Evolutionary conservation across 2,113 vertebrate species (phyloP), one percentile per base, ranked within the genome.

Genomic region (Opisthocomus hoazin): DNA sequence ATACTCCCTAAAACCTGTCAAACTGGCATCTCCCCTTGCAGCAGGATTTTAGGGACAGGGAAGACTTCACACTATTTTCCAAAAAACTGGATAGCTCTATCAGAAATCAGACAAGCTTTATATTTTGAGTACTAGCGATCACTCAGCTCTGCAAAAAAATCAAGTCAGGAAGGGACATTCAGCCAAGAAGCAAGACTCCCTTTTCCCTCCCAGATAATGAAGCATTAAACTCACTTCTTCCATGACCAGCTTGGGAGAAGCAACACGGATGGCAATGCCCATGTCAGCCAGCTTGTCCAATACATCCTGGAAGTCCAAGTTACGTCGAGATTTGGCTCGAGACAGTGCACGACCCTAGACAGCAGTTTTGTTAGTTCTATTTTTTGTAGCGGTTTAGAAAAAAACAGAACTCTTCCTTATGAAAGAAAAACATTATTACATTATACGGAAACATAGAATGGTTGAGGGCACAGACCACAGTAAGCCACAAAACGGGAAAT

Each of bases 181-280:
- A 45, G 53, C 10, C 36, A 68, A 29, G 29, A 13, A 78, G 14
- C 20, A 94, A 69, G 70, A 46, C 2, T 9, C 10, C 20, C 6
- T 63, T 73, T 68, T 46, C 74, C 45, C 32, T 85, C 27, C 36
- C 34, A 80, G 26, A 76, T 60, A 94, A 60, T 26, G 5, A 84
- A 85, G 16, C 9, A 77, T 24, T 57, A 69, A 86, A 89, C 97
- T 98, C 92, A 99, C 99, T 98, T 99, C 99, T 96, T 99, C 99
- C 99, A 99, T 99, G 60, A 99, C 99, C 86, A 99, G 98, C 94
- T 99, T 99, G 37, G 99, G 99, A 4, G 99, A 99, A 19, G 99
- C 99, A 80, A 99, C 99, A 23, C 99, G 98, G 91, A 99, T 99
- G 70, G 99, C 99, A 79, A 99, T 99, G 58, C 99, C 99, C 98